Conservation (phyloP, 2,113 vertebrate species). For the Rhinopomastus cyanomelas region DNA sequence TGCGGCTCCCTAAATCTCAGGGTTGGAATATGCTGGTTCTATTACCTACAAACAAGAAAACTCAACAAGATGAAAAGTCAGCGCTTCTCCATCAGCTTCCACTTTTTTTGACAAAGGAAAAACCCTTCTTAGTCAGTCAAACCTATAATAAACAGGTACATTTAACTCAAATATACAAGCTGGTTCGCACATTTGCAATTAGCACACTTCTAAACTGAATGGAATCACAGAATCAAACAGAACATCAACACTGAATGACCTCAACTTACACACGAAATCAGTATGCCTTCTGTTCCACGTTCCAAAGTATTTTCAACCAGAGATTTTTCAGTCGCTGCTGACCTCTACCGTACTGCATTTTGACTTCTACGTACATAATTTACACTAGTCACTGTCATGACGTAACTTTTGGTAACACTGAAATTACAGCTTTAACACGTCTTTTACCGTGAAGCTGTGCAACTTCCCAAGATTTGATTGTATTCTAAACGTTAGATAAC, state of each 20-base stretch:
- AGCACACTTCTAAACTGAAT: background rate
- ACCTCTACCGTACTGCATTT: background rate
- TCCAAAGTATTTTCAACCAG: background rate
- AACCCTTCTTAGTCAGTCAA: background rate
- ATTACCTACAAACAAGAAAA: background rate
- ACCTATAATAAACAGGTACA: background rate
- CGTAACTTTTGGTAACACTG: background rate
- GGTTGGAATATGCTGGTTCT: background rate
- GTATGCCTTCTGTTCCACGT: background rate
- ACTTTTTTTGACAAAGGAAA: conserved; percentile 15
- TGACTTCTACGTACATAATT: background rate
- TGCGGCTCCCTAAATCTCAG: background rate
- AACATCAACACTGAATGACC: background rate
- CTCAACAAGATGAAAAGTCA: background rate
- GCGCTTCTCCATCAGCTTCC: conserved; percentile 27
- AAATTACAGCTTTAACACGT: background rate
- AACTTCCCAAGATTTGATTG: background rate
- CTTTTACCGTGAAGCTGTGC: background rate
- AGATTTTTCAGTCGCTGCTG: background rate
- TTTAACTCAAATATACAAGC: background rate
- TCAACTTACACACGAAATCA: background rate
- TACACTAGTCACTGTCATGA: accelerated
- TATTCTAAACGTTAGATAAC: accelerated
- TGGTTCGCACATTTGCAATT: background rate
- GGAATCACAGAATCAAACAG: no score